Conservation (phyloP, 2,797 vertebrate species). For the Karalla daura region DNA sequence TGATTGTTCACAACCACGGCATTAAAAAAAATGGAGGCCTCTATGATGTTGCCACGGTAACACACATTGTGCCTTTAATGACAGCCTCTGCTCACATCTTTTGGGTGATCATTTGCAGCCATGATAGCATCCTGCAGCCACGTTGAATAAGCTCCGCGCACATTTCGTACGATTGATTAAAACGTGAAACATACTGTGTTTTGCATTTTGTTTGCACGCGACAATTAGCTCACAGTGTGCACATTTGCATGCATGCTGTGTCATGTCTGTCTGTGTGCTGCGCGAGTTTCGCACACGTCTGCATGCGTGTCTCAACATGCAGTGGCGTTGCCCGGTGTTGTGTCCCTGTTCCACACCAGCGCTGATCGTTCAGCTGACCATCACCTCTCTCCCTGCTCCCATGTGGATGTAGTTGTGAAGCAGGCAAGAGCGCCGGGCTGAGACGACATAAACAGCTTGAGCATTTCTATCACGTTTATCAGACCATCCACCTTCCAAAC, state of each 20-base stretch:
- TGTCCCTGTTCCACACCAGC: constrained; percentile 62
- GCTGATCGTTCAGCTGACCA: constrained; percentile 70
- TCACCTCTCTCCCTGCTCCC: constrained; percentile 59
- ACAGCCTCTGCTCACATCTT: constrained; percentile 75
- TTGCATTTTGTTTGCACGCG: constrained; percentile 49
- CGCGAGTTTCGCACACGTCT: constrained; percentile 24
- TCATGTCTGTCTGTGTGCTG: constrained; percentile 16
- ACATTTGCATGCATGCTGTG: constrained; percentile 39
- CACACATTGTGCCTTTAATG: constrained; percentile 81
- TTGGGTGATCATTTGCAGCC: constrained; percentile 76
- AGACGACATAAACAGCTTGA: constrained; percentile 64
- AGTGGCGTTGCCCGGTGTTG: constrained; percentile 32
- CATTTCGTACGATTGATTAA: constrained; percentile 25
- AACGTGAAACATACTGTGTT: constrained; percentile 30
- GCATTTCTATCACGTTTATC: constrained; percentile 77
- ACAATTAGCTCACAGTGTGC: constrained; percentile 58
- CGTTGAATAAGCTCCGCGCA: constrained; percentile 31
- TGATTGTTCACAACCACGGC: constrained; percentile 76
- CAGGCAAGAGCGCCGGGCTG: constrained; percentile 36
- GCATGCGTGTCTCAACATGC: constrained; percentile 58
- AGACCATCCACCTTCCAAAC: constrained; percentile 69
- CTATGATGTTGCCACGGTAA: constrained; percentile 84
- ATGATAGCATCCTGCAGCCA: constrained; percentile 37
- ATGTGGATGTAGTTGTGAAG: constrained; percentile 63
- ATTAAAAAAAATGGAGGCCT: constrained; percentile 71